Evolutionary conservation across 2,113 vertebrate species (phyloP).

Genomic region (Oophaga pumilio): DNA sequence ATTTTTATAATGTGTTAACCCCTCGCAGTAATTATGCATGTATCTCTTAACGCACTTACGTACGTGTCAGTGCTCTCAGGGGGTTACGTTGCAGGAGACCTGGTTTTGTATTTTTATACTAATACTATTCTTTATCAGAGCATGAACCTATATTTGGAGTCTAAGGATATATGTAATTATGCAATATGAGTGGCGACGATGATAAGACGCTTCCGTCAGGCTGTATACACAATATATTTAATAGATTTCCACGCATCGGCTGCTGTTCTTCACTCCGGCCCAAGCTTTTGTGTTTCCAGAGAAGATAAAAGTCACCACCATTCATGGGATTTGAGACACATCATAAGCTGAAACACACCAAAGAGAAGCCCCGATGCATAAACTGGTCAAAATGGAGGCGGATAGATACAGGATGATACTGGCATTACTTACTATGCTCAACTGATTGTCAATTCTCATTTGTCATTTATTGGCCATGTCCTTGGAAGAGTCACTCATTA

Average conservation of each 20-base stretch:
- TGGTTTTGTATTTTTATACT: constrained; percentile 49
- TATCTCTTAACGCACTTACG: constrained; percentile 41
- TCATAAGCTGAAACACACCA: constrained; percentile 30
- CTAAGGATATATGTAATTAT: constrained; percentile 45
- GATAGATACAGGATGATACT: neutral
- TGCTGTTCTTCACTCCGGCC: neutral
- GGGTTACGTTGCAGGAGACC: constrained; percentile 48
- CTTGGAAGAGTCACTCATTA: neutral
- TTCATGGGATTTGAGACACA: neutral
- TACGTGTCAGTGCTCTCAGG: constrained; percentile 46
- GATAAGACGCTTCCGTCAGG: neutral
- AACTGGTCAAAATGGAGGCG: constrained; percentile 10
- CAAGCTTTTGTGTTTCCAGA: constrained; percentile 10
- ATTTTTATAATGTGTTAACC: constrained; percentile 49
- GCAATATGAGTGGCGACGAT: constrained; percentile 22
- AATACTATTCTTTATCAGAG: constrained; percentile 23
- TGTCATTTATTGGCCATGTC: constrained; percentile 25
- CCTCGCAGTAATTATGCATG: constrained; percentile 54
- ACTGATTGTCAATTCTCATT: neutral
- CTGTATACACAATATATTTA: constrained; percentile 17
- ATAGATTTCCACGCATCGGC: neutral
- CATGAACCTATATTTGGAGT: constrained; percentile 42
- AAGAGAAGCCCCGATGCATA: constrained; percentile 42
- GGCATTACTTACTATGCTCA: constrained; percentile 23
- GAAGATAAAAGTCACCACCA: neutral